These are phyloP conservation scores for Hapalemur alaotrensis DNA, from an alignment of 2,797 vertebrate species.

Conservation along the genomic window DNA sequence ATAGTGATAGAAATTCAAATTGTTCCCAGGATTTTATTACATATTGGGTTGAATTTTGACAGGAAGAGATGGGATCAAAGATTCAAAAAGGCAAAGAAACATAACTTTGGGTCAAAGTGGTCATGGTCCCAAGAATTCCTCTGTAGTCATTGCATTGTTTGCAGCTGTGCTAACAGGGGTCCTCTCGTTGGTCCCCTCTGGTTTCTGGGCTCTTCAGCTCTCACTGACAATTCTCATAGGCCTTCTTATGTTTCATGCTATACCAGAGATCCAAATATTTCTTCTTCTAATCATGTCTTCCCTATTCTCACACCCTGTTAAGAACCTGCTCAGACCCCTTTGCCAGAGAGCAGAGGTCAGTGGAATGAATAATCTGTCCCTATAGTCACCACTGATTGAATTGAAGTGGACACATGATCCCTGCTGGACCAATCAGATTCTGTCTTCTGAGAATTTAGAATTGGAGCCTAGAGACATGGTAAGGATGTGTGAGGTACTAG, in stretches of 20 bases:
- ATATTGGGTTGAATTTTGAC: neutral
- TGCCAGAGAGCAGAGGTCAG: neutral
- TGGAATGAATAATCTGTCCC: neutral
- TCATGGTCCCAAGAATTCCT: neutral
- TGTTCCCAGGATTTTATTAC: neutral
- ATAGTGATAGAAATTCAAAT: neutral
- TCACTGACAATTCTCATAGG: neutral
- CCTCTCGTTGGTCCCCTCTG: neutral
- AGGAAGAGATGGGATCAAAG: neutral
- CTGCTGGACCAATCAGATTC: neutral
- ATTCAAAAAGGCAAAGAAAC: neutral
- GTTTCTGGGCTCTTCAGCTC: neutral
- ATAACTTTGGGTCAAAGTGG: neutral
- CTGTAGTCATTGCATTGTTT: neutral
- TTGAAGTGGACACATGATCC: neutral
- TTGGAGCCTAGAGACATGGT: neutral
- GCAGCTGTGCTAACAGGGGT: neutral
- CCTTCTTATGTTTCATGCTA: neutral
- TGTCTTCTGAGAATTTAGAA: neutral
- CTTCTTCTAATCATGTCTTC: neutral
- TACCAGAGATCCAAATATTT: neutral
- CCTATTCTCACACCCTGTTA: neutral
- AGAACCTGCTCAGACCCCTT: neutral
- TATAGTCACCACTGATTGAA: neutral
- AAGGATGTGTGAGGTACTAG: neutral